Conservation (phyloP, 2,797 vertebrate species). For the Onychomys arenicola region DNA sequence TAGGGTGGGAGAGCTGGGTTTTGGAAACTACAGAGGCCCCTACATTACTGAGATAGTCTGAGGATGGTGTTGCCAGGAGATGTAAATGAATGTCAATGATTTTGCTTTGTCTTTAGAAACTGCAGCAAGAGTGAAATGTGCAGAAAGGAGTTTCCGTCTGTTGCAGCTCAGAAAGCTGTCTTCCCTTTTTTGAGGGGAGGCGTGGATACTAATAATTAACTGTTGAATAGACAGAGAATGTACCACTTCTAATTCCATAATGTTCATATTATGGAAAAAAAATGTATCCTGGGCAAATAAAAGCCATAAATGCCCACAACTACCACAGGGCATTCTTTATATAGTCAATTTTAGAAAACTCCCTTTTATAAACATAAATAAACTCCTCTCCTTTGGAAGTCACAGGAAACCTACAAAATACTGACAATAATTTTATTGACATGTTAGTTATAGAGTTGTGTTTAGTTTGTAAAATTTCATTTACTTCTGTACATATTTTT, state of each 20-base stretch:
- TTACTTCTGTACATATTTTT: not conserved
- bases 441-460: not conserved
- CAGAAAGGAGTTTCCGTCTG: not conserved
- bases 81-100: not conserved
- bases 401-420: not conserved
- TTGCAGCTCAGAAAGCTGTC: not conserved
- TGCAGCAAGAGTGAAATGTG: not conserved
- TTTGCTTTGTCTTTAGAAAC: not conserved
- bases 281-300: not conserved
- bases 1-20: not conserved
- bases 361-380: not conserved
- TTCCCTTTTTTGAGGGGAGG: not conserved
- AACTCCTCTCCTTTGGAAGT: not conserved
- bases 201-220: not conserved
- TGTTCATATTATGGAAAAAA: not conserved
- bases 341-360: not conserved
- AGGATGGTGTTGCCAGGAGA: not conserved
- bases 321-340: not conserved
- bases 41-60: not conserved
- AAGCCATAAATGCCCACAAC: not conserved
- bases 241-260: not conserved
- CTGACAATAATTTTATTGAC: not conserved
- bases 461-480: not conserved
- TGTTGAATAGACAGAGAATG: not conserved
- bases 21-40: not conserved